Evolutionary conservation across 2,797 vertebrate genomes (phyloP), one percentile per base, ranked within the genome.

Genomic region (Coendou prehensilis): DNA sequence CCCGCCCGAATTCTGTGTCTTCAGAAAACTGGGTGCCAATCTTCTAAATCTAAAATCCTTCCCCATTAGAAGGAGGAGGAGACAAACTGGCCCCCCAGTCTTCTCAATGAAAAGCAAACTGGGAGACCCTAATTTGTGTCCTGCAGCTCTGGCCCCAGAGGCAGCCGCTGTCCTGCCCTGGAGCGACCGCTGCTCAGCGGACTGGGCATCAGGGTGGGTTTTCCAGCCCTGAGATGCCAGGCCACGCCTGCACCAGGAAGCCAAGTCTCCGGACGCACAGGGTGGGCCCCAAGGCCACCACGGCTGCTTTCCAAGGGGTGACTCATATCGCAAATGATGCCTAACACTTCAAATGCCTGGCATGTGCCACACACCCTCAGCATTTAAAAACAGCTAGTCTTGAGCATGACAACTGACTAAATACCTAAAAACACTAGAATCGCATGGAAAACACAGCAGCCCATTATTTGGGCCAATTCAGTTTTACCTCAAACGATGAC

Each of bases 381-480:
- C 8, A 0, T 23, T 56, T 22, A 52, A 28, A 13, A 26, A 81
- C 87, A 76, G 81, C 67, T 67, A 33, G 45, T 79, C 22, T 2
- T 28, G 15, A 85, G 67, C 30, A 18, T 6, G 50, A 81, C 61
- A 47, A 84, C 63, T 78, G 28, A 63, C n/a, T 2, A 11, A 75
- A 45, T 14, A 28, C 67, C 61, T 18, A 2, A 20, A 63, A 63
- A 9, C 64, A 28, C 5, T 0, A 23, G 69, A 52, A 6, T 0
- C 2, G 1, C 3, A 6, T 7, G 41, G 26, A 8, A 9, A 20
- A 18, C 37, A 26, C 7, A 5, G 3, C 22, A 1, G 0, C 5
- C 71, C 0, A 0, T 22, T 2, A 0, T 10, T 10, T 3, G 45
- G 56, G 33, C 79, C 22, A 1, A 1, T 0, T 2, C 8, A 3